Evolutionary conservation across 2,113 vertebrate species (phyloP).

Genomic region (Cyphomyrus plagiostoma): DNA sequence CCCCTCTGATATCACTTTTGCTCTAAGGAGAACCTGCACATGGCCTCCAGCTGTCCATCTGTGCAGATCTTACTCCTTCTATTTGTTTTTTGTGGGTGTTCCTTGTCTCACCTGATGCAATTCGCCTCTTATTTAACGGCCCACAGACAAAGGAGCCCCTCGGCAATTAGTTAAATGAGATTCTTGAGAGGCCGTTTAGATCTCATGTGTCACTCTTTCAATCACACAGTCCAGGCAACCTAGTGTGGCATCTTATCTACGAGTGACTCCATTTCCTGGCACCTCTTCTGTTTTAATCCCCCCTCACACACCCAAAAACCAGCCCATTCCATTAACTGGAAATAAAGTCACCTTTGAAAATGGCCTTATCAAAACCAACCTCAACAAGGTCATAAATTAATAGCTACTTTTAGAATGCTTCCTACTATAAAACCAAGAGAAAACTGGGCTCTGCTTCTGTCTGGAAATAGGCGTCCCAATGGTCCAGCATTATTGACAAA

Average conservation of each 20-base stretch:
- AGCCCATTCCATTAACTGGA: constrained; percentile 4
- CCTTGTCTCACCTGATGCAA: background rate
- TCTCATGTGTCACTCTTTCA: background rate
- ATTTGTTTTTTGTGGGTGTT: background rate
- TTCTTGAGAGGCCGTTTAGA: background rate
- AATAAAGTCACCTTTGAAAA: constrained; percentile 1
- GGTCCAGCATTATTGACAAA: background rate
- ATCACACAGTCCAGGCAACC: background rate
- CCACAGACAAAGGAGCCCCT: background rate
- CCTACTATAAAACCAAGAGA: background rate
- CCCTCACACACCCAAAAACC: background rate
- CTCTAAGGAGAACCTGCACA: background rate
- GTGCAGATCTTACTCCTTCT: background rate
- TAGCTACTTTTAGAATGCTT: background rate
- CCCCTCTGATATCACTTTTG: background rate
- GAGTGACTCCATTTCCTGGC: background rate
- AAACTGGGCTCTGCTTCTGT: background rate
- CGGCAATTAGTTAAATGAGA: background rate
- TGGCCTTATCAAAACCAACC: constrained; percentile 1
- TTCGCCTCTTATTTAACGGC: background rate
- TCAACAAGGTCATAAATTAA: background rate
- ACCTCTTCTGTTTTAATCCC: background rate
- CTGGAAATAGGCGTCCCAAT: background rate
- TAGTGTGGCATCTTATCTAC: background rate
- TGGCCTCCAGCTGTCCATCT: background rate